Base-by-base conservation (phyloP, 1,140 invertebrate species). In the Penaeus japonicus region DNA sequence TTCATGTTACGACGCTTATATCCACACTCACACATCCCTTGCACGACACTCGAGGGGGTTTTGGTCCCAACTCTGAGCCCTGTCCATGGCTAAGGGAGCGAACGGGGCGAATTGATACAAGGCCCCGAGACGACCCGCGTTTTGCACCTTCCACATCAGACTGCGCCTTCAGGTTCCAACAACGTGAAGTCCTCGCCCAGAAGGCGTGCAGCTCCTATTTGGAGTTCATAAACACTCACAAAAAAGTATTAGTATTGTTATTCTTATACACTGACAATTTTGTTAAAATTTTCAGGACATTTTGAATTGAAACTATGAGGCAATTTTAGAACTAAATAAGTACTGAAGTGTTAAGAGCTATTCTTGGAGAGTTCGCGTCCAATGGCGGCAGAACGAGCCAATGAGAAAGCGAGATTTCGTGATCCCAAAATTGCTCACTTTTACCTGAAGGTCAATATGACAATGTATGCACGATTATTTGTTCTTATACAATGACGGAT, bases 381-480 rank as follows among this genome's bases (percentile, higher is more conserved):
- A 73, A 83, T 88, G 86, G 86, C 86, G 86, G 53, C 54, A 18
- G 27, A 39, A 22, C 55, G 27, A 57, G 73, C 84, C 84, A 85
- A 85, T 85, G 62, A 85, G 73, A 27, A 32, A 39, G 24, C 10
- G 73, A 59, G 54, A 59, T 75, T 78, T 78, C 84, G 84, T 85
- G 84, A 85, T 57, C 70, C 86, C 70, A 88, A 62, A 88, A 88
- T 77, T 83, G 57, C 80, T 77, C 70, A 88, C 80, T 88, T 88
- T 88, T 88, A 88, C 80, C 86, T 88, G 86, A 88, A 88, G 86
- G 86, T 88, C 80, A 88, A 88, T 84, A 88, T 82, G 79, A 82
- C 62, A 62, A 47, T 77, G 24, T 27, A 35, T 54, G 15, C 77
- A 20, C 7, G 10, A 10, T 47, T 47, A 47, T 7, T 7, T 47